Percentiles rank a stretch among this genome's conserved stretches.
These are phyloP conservation scores for Arbacia lixula DNA, from an alignment of 53 echinoderm and acorn worm genomes.

Conservation along the genomic window DNA sequence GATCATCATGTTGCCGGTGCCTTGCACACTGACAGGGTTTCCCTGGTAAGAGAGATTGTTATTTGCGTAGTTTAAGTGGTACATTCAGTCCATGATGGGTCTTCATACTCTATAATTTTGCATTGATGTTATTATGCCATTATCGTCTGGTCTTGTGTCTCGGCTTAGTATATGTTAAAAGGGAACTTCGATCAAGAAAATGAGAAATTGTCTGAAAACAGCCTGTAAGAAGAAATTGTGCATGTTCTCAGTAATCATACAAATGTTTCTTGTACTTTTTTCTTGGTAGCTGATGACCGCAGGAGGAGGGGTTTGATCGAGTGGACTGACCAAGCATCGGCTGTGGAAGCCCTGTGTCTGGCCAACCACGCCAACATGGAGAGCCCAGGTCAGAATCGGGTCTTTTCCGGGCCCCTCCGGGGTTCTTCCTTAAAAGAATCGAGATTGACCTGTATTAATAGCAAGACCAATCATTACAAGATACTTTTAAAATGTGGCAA, in stretches of 20 bases:
- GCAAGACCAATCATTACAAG: too few relatives aligned
- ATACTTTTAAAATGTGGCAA: too few relatives aligned
- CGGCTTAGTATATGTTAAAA: too few relatives aligned
- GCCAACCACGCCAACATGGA: conserved; percentile 94
- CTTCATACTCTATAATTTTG: neutral
- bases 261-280: neutral
- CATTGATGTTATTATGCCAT: neutral
- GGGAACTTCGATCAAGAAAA: too few relatives aligned
- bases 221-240: neutral
- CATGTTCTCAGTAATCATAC: neutral
- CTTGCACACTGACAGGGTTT: too few relatives aligned
- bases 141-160: neutral
- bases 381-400: conserved; percentile 91
- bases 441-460: too few relatives aligned
- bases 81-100: too few relatives aligned
- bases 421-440: too few relatives aligned
- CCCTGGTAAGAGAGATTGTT: too few relatives aligned
- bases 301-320: conserved; percentile 87
- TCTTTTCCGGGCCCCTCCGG: too few relatives aligned
- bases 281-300: conserved; percentile 69
- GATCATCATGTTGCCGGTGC: too few relatives aligned
- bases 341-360: conserved; percentile 83
- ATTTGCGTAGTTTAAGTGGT: neutral
- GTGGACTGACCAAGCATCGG: conserved; percentile 76
- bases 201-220: too few relatives aligned